Conservation (phyloP, 2,113 vertebrate genomes). For the Epinephelus lanceolatus region DNA sequence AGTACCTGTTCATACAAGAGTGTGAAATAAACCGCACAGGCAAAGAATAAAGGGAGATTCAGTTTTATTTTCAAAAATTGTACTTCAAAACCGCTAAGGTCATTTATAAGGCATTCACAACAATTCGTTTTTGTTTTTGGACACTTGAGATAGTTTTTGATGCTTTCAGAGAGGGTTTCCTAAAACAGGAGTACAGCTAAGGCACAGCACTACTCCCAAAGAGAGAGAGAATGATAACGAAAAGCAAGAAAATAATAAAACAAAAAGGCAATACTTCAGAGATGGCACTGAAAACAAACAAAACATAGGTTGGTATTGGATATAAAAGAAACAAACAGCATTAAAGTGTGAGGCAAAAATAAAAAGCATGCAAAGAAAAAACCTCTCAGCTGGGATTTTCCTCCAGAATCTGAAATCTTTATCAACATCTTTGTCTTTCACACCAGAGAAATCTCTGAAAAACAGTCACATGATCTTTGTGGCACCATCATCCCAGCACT, state of each 20-base stretch:
- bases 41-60: slow-evolving; percentile 24
- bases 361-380: neutral
- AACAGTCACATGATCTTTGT: neutral
- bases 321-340: rapidly evolving
- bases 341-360: neutral
- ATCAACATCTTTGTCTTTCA: neutral
- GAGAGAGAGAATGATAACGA: neutral
- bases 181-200: slow-evolving; percentile 62
- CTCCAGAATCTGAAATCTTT: slow-evolving; percentile 10
- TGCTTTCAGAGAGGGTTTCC: slow-evolving; percentile 46
- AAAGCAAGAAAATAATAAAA: neutral
- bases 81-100: slow-evolving; percentile 49
- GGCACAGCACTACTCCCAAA: slow-evolving; percentile 62
- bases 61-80: slow-evolving; percentile 59
- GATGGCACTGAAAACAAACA: neutral
- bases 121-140: slow-evolving; percentile 26
- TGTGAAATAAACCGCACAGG: neutral
- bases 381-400: slow-evolving; percentile 7
- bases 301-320: neutral
- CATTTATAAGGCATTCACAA: slow-evolving; percentile 60
- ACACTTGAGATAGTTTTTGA: slow-evolving; percentile 43
- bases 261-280: neutral
- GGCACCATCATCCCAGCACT: neutral
- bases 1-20: neutral
- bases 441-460: neutral